Evolutionary conservation across 2,888 invertebrate genomes (phyloP).

Genomic region (Chloroclystis v-ata): DNA sequence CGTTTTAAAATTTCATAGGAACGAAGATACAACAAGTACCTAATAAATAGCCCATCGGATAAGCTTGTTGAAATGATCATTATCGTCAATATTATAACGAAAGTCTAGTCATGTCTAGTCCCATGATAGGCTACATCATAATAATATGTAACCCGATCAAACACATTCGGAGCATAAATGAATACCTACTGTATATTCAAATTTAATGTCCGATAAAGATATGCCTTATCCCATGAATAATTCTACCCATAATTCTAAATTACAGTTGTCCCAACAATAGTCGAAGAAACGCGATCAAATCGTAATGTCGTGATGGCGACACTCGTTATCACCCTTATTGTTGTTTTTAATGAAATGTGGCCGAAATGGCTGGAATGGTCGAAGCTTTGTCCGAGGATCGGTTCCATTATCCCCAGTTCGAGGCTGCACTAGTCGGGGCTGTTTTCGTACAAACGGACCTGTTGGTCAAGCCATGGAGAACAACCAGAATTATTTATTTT

Average conservation of each 20-base stretch:
- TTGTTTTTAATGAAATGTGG: constrained; percentile 69
- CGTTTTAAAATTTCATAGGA: too few species aligned
- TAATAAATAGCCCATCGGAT: too few species aligned
- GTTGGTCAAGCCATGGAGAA: neutral
- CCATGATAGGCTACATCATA: too few species aligned
- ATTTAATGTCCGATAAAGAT: neutral
- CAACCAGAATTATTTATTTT: too few species aligned
- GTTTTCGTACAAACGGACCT: neutral
- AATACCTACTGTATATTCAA: too few species aligned
- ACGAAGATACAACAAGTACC: too few species aligned
- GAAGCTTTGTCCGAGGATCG: constrained; percentile 62
- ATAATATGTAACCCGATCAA: too few species aligned
- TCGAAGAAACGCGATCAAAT: constrained; percentile 45
- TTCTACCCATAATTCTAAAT: constrained; percentile 3
- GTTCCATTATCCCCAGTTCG: constrained; percentile 55
- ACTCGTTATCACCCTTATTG: constrained; percentile 59
- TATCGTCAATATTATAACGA: too few species aligned
- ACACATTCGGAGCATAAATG: too few species aligned
- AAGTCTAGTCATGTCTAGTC: too few species aligned
- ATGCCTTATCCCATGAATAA: neutral
- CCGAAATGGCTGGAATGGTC: constrained; percentile 54
- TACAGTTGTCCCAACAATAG: constrained; percentile 18
- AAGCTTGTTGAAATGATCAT: too few species aligned
- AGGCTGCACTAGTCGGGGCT: neutral
- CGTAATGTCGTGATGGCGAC: constrained; percentile 33